phyloP scores from a whole-genome alignment of 2,113 vertebrate genomes.

The Archocentrus centrarchus region DNA sequence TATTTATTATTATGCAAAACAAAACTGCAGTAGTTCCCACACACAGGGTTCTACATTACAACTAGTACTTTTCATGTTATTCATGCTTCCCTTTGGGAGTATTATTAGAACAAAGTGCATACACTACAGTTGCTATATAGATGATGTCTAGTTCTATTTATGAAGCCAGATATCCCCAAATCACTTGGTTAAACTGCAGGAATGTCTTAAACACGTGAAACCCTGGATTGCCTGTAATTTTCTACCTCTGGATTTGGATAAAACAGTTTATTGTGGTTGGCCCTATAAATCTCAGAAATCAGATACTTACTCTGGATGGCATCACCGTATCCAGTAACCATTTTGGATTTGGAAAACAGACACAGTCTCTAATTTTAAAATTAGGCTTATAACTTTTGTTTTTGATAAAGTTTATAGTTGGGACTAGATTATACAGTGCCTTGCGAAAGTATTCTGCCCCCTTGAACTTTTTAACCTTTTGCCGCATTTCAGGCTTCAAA shows the following conservation, averaged over 20 bases:
- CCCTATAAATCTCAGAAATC: neutral
- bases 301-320: too few relatives aligned
- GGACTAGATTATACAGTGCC: too few relatives aligned
- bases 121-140: neutral
- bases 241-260: neutral
- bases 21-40: neutral
- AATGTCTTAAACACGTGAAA: neutral
- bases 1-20: neutral
- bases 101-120: neutral
- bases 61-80: neutral
- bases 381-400: too few relatives aligned
- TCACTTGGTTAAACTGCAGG: neutral
- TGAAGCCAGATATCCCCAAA: neutral
- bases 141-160: neutral
- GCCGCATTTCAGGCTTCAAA: too few relatives aligned
- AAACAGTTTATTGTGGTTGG: neutral
- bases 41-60: neutral
- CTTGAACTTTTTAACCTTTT: too few relatives aligned
- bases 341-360: too few relatives aligned
- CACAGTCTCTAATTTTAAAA: too few relatives aligned
- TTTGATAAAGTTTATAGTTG: too few relatives aligned
- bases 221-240: neutral
- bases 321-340: too few relatives aligned
- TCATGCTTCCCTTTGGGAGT: neutral
- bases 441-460: too few relatives aligned